A percentile compares a stretch with the other conserved stretches of the same genome.
Evolutionary conservation across 2,888 invertebrate genomes (phyloP).

Genomic region (Frankliniella intonsa): DNA sequence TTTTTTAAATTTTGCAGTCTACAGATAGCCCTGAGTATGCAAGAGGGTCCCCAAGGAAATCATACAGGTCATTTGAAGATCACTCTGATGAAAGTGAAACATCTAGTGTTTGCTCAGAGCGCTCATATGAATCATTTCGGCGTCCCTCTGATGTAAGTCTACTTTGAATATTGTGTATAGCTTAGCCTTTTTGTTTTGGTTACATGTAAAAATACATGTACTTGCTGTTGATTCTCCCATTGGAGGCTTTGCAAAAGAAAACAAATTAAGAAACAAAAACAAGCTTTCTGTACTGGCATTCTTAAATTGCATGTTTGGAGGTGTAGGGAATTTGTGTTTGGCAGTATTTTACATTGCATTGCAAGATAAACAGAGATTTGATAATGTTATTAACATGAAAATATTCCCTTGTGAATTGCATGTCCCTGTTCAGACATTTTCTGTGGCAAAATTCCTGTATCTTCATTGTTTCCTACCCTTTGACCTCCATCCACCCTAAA

Average conservation of each 20-base stretch:
- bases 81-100: slow-evolving; percentile 88
- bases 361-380: neutral
- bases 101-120: slow-evolving; percentile 90
- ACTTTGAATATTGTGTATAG: slow-evolving; percentile 42
- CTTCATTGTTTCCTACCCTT: no score
- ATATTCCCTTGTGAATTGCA: no score
- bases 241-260: no score
- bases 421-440: no score
- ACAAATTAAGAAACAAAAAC: neutral
- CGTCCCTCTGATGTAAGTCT: slow-evolving; percentile 72
- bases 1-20: slow-evolving; percentile 45
- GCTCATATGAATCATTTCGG: slow-evolving; percentile 77
- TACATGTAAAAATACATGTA: slow-evolving; percentile 42
- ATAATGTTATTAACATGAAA: no score
- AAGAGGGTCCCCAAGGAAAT: slow-evolving; percentile 36
- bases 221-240: no score
- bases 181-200: slow-evolving; percentile 44
- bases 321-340: neutral
- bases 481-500: no score
- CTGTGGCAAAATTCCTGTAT: no score
- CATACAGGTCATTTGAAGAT: slow-evolving; percentile 53
- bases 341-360: neutral
- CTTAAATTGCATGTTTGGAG: neutral
- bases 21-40: slow-evolving; percentile 48
- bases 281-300: neutral